Evolutionary conservation across 2,797 vertebrate genomes (phyloP), one percentile per base, ranked within the genome.

Genomic region (Peromyscus melanophrys): DNA sequence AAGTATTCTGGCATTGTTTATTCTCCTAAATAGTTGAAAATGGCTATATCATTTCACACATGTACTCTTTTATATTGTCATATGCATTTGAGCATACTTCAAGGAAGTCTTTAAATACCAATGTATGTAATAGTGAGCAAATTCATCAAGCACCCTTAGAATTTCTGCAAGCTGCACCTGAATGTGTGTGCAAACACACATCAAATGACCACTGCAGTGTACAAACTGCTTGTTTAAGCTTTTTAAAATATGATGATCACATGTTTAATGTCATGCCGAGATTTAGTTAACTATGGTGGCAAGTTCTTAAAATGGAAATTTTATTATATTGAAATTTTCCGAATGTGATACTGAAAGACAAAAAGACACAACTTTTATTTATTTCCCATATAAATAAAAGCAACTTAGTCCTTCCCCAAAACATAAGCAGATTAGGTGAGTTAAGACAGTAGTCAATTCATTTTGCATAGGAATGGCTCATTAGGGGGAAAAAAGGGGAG

Each of bases 391-490:
- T 99, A 99, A 98, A 99, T 98, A 97, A 85, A 98, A 98, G 99
- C 99, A 99, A 99, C 99, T 99, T 99, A 98, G 98, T 98, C 98
- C 98, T 98, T 98, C 98, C 98, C 98, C 97, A 98, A 99, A 99
- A 99, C 98, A 99, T 98, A 98, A 99, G 99, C 98, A 98, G 98
- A 99, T 99, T 99, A 99, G 98, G 99, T 98, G 97, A 99, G 99
- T 99, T 98, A 99, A 55, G 99, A 99, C 99, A 99, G 99, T 99
- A 99, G 99, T 99, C 99, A 99, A 99, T 99, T 99, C 99, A 99
- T 99, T 99, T 99, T 99, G 99, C 99, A 99, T 99, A 99, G 99
- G 99, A 99, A 99, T 99, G 99, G 99, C 99, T 99, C 99, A 99
- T 99, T 99, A 99, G 87, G 98, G 96, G 98, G 11, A 83, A 98